phyloP scores from a whole-genome alignment of 2,888 invertebrate species.

The Apodemia zela region DNA sequence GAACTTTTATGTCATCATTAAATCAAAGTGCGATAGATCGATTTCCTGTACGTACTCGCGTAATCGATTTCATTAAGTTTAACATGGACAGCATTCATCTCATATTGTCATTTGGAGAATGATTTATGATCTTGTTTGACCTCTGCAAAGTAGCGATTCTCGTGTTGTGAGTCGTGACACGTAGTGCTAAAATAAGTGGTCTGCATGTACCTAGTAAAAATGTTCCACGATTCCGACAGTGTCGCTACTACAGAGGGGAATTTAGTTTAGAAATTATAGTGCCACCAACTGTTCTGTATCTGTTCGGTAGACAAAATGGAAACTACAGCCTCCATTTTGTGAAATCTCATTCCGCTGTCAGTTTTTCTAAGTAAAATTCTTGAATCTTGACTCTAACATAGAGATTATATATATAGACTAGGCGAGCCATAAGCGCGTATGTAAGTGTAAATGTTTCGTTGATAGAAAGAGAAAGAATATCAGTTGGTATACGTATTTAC shows the following conservation, averaged over 20 bases:
- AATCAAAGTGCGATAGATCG: neutral
- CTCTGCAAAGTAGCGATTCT: neutral
- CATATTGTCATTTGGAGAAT: constrained; percentile 5
- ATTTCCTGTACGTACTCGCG: neutral
- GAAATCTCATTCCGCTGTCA: no score
- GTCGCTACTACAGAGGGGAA: neutral
- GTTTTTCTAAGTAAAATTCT: no score
- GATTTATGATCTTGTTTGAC: constrained; percentile 4
- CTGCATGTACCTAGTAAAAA: neutral
- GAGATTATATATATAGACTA: no score
- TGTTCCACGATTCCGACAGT: neutral
- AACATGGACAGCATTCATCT: neutral
- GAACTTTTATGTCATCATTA: neutral
- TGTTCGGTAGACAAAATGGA: no score
- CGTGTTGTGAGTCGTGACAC: neutral
- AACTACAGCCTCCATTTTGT: no score
- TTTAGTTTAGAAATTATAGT: no score
- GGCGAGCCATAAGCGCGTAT: no score
- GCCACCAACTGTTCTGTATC: no score
- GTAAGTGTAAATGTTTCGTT: no score
- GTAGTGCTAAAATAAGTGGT: neutral
- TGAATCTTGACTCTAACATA: no score
- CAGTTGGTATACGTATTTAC: no score
- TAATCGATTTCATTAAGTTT: constrained; percentile 6
- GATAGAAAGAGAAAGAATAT: no score